phyloP scores from a whole-genome alignment of 2,797 vertebrate genomes.

The Carcharodon carcharias region DNA sequence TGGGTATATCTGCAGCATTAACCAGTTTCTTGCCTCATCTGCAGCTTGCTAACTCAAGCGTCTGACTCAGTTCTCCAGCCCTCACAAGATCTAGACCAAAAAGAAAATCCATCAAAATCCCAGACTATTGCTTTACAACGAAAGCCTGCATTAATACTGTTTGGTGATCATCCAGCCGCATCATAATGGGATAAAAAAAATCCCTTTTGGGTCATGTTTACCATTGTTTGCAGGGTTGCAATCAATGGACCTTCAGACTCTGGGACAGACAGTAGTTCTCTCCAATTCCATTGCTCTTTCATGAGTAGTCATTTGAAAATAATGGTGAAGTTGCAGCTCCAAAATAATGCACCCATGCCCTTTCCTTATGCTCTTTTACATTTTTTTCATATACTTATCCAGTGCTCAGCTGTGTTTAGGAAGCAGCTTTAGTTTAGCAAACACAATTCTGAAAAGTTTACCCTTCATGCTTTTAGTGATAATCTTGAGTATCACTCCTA shows the following conservation, averaged over 20 bases:
- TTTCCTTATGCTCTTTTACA: background rate
- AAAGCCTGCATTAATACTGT: background rate
- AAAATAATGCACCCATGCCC: background rate
- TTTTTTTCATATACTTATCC: background rate
- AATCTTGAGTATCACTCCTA: background rate
- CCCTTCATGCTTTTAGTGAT: background rate
- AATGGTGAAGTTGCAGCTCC: background rate
- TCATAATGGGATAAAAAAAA: background rate
- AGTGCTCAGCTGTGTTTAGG: background rate
- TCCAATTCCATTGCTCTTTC: background rate
- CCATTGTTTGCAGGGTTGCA: background rate
- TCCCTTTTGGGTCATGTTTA: background rate
- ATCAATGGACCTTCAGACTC: background rate
- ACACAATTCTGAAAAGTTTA: background rate
- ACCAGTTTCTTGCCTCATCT: background rate
- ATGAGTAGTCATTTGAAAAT: background rate
- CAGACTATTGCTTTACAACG: background rate
- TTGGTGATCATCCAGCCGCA: background rate
- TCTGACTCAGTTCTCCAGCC: background rate
- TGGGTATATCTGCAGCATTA: background rate
- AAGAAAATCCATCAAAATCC: background rate
- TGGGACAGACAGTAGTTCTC: background rate
- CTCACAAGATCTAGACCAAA: background rate
- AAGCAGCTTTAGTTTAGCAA: background rate
- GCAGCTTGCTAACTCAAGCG: background rate